Base-by-base conservation (phyloP, 2,888 invertebrate genomes). In the Nycteola revayana region DNA sequence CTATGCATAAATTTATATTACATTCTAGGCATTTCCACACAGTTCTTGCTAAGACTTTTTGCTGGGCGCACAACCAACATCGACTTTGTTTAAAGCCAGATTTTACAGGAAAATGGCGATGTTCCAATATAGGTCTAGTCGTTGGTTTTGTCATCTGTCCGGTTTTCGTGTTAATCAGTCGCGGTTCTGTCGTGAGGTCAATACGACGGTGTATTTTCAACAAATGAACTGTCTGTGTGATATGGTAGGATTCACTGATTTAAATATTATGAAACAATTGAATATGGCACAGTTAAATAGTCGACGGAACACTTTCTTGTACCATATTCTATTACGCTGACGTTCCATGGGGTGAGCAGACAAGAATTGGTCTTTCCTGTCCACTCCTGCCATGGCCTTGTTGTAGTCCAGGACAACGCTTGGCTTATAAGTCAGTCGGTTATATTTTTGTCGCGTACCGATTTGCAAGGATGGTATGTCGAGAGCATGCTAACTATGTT, bases 361-460 rank as follows among this genome's bases (percentile, higher is more conserved):
- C n/a, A 62, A n/a, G n/a, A n/a, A n/a, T n/a, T n/a, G n/a, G n/a
- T n/a, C n/a, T n/a, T n/a, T n/a, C n/a, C n/a, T n/a, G 21, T 10
- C n/a, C 3, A 63, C 45, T 7, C 59, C 61, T 2, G 58, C 61
- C 58, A 62, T 60, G 30, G 28, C 23, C 17, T 41, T 59, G 26
- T 59, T 65, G 9, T 48, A 50, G 17, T 53, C 40, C 1, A 48
- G 24, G 1, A 50, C 47, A 6, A 48, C 25, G 1, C 20, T 40
- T 0, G 48, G 53, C 17, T 48, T 49, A 1, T 32, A 34, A 1
- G 34, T 42, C 31, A 17, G 3, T 26, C 32, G 21, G 22, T 42
- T 33, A 7, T 44, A 40, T n/a, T n/a, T n/a, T n/a, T n/a, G n/a
- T n/a, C n/a, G n/a, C 23, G 44, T 46, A 0, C 37, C 9, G 1